These are phyloP conservation scores for Mellilla xanthometata DNA, from an alignment of 2,888 invertebrate species.

Conservation along the genomic window DNA sequence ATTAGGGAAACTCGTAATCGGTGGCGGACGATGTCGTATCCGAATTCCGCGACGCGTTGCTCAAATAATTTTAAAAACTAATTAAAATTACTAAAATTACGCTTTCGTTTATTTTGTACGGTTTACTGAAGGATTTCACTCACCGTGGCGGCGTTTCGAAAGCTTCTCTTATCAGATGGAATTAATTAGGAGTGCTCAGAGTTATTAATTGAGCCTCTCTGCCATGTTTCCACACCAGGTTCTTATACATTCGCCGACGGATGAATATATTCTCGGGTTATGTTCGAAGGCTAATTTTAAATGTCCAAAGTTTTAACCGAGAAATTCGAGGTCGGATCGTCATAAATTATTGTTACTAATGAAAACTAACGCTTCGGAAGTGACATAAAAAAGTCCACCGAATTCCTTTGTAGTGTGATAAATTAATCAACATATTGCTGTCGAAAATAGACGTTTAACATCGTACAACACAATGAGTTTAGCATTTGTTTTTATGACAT, in stretches of 20 bases:
- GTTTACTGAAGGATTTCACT: slow-evolving; percentile 42
- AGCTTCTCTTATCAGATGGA: slow-evolving; percentile 54
- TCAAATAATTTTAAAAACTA: slow-evolving; percentile 25
- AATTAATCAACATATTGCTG: slow-evolving; percentile 8
- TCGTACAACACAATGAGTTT: slow-evolving; percentile 12
- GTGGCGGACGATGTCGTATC: slow-evolving; percentile 11
- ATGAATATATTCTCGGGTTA: slow-evolving; percentile 28
- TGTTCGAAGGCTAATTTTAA: slow-evolving; percentile 28
- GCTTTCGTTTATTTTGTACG: slow-evolving; percentile 36
- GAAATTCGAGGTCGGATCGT: slow-evolving; percentile 27
- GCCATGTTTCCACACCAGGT: slow-evolving; percentile 35
- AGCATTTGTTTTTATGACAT: slow-evolving; percentile 20
- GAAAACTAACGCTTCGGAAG: slow-evolving; percentile 20
- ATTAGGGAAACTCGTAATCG: slow-evolving; percentile 16
- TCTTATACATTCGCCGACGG: slow-evolving; percentile 26
- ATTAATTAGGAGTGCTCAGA: slow-evolving; percentile 44
- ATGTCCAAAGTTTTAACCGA: slow-evolving; percentile 20
- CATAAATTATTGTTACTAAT: slow-evolving; percentile 20
- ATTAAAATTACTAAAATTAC: slow-evolving; percentile 30
- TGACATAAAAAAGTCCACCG: slow-evolving; percentile 21
- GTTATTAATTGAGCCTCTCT: slow-evolving; percentile 41
- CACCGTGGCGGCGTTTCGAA: slow-evolving; percentile 47
- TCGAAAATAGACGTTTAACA: slow-evolving; percentile 14
- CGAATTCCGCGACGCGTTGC: slow-evolving; percentile 13
- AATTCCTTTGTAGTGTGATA: slow-evolving; percentile 15